These are phyloP conservation scores for Brachionus koreanus DNA, from an alignment of 1,140 invertebrate genomes.

Conservation along the genomic window DNA sequence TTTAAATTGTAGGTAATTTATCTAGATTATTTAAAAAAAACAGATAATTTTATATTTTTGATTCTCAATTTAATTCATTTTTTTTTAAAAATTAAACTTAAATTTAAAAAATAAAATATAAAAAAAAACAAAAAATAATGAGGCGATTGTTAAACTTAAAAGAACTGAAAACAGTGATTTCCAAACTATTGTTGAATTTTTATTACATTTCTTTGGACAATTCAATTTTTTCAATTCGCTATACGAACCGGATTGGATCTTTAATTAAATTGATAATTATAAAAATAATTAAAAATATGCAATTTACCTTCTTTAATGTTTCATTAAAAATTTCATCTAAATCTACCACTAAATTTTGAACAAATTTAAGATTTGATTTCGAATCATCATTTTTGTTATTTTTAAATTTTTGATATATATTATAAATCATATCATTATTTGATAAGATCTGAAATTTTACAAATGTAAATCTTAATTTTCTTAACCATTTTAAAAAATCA, in stretches of 20 bases:
- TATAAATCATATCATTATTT: neutral
- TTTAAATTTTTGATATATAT: neutral
- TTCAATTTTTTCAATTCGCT: neutral
- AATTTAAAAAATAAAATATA: conserved; percentile 31
- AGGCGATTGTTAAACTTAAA: neutral
- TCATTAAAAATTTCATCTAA: neutral
- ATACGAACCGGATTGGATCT: too few relatives aligned
- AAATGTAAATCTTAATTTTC: neutral
- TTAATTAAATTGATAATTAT: too few relatives aligned
- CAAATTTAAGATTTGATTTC: conserved; percentile 12
- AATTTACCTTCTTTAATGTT: neutral
- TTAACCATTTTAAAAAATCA: neutral
- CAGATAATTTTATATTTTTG: too few relatives aligned
- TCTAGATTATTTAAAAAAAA: too few relatives aligned
- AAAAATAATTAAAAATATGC: neutral
- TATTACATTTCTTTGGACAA: neutral
- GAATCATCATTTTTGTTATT: neutral
- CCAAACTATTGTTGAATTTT: neutral
- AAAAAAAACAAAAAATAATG: neutral
- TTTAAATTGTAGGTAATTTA: too few relatives aligned
- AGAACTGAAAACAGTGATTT: neutral
- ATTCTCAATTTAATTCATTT: too few relatives aligned
- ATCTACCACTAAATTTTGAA: neutral
- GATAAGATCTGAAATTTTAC: neutral
- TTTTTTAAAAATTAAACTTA: neutral